phyloP scores from a whole-genome alignment of 2,113 vertebrate genomes.

The Lophius piscatorius region DNA sequence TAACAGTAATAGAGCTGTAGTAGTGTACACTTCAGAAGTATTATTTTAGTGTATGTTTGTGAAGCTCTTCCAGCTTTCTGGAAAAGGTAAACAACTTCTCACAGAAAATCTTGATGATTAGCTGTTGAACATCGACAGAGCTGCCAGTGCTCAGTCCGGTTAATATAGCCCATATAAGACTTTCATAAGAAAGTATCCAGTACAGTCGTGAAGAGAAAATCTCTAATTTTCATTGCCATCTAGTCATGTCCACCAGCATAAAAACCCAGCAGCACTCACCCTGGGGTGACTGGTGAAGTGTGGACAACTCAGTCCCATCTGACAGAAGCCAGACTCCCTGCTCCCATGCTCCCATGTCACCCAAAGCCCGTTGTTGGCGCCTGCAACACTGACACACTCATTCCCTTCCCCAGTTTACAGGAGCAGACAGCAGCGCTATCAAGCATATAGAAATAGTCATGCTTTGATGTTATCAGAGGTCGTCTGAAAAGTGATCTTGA shows the following conservation, averaged over 20 bases:
- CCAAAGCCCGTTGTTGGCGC: slow-evolving; percentile 54
- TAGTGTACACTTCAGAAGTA: too few species aligned
- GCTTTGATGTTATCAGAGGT: slow-evolving; percentile 71
- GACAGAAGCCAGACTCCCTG: slow-evolving; percentile 65
- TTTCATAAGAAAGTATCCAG: too few species aligned
- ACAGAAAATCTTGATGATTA: too few species aligned
- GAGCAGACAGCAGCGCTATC: slow-evolving; percentile 55
- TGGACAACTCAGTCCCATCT: slow-evolving; percentile 55
- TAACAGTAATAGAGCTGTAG: too few species aligned
- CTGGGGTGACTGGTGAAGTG: slow-evolving; percentile 59
- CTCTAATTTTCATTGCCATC: neutral
- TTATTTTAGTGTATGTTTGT: too few species aligned
- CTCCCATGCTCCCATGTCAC: slow-evolving; percentile 53
- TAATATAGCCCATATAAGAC: too few species aligned
- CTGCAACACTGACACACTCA: slow-evolving; percentile 60
- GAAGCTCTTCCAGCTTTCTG: too few species aligned
- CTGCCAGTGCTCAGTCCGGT: too few species aligned
- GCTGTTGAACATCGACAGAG: too few species aligned
- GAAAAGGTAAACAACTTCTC: too few species aligned
- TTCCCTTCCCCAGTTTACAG: slow-evolving; percentile 26
- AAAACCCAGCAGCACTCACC: slow-evolving; percentile 46
- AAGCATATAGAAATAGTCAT: slow-evolving; percentile 65
- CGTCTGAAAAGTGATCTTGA: slow-evolving; percentile 47
- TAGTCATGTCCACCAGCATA: slow-evolving; percentile 31
- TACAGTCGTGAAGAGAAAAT: neutral